Evolutionary conservation across 2,888 invertebrate species (phyloP).

Genomic region (Luperina nickerlii): DNA sequence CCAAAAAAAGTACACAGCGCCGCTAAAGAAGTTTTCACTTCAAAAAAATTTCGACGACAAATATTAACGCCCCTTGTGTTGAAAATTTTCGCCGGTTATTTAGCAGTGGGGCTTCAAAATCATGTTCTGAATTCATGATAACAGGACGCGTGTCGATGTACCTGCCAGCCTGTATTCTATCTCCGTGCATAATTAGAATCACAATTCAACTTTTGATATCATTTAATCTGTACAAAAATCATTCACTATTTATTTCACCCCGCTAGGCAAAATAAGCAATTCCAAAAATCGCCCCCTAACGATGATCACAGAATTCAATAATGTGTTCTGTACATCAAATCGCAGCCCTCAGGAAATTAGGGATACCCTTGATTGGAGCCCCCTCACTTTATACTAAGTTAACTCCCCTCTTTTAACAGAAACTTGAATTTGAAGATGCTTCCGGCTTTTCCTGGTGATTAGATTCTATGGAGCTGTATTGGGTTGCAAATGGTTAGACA

Average conservation of each 20-base stretch:
- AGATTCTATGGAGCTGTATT: constrained; percentile 13
- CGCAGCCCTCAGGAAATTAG: constrained; percentile 62
- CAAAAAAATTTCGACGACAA: too few species aligned
- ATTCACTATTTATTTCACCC: not conserved
- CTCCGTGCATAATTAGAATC: not conserved
- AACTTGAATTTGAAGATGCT: constrained; percentile 70
- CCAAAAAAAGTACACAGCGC: too few species aligned
- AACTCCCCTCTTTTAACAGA: constrained; percentile 72
- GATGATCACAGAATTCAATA: constrained; percentile 39
- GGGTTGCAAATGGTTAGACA: not conserved
- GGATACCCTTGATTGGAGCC: constrained; percentile 75
- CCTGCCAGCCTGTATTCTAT: too few species aligned
- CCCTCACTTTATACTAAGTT: constrained; percentile 74
- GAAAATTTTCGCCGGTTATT: too few species aligned
- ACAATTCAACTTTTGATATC: not conserved
- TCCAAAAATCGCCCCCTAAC: constrained; percentile 18
- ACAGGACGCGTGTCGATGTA: too few species aligned
- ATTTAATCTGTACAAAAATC: not conserved
- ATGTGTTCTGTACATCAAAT: constrained; percentile 47
- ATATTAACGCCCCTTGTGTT: too few species aligned
- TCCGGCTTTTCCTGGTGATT: constrained; percentile 68
- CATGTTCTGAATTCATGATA: too few species aligned
- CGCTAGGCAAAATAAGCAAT: not conserved
- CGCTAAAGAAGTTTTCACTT: too few species aligned
- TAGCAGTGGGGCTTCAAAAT: too few species aligned